Conservation (phyloP, 2,113 vertebrate species). For the Hemiprocne comata region DNA sequence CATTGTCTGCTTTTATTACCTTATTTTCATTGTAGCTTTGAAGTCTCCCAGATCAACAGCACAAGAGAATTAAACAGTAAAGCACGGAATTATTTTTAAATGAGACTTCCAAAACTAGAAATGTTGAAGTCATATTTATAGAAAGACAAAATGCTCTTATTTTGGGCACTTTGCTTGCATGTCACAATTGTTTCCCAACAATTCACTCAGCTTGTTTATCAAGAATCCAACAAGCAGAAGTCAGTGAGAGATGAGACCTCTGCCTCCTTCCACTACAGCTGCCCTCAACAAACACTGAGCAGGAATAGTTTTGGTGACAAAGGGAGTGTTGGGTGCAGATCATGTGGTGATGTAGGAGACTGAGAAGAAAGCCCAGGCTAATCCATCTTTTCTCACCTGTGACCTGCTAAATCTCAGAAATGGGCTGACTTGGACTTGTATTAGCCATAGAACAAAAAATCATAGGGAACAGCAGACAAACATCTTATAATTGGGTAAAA, state of each 20-base stretch:
- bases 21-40: slow-evolving; percentile 58
- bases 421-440: neutral
- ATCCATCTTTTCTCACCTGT: neutral
- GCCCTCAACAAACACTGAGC: neutral
- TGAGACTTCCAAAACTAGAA: slow-evolving; percentile 34
- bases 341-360: neutral
- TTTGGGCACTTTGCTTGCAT: neutral
- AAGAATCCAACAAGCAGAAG: neutral
- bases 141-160: slow-evolving; percentile 2
- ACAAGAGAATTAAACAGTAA: slow-evolving; percentile 57
- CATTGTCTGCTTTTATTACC: slow-evolving; percentile 69
- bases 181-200: neutral
- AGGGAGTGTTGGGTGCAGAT: neutral
- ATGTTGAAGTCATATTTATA: neutral
- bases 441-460: neutral
- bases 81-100: slow-evolving; percentile 53
- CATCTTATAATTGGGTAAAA: neutral
- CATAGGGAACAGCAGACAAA: neutral
- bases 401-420: neutral
- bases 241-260: neutral
- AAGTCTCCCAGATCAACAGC: slow-evolving; percentile 52
- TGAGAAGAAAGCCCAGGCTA: neutral
- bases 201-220: neutral
- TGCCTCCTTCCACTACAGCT: neutral
- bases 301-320: neutral